Evolutionary conservation across 2,113 vertebrate species (phyloP).

Genomic region (Benitochromis conjunctus): DNA sequence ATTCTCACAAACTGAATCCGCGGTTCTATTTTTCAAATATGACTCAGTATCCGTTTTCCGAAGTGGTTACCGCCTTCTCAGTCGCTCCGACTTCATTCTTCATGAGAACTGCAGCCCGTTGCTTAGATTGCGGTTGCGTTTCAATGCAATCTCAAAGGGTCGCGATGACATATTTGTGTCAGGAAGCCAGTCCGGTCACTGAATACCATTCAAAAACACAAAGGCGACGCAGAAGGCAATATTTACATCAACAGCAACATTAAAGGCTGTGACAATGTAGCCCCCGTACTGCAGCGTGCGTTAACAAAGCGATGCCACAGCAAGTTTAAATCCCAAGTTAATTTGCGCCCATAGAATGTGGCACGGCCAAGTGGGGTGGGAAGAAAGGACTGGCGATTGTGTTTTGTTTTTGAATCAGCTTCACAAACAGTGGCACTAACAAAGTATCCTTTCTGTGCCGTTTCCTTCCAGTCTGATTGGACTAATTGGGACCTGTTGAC

Average conservation of each 20-base stretch:
- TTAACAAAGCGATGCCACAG: slow-evolving; percentile 53
- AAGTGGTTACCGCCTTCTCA: background rate
- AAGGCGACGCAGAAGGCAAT: slow-evolving; percentile 49
- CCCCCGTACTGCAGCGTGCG: slow-evolving; percentile 24
- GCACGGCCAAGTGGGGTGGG: slow-evolving; percentile 26
- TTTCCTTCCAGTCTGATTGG: slow-evolving; percentile 82
- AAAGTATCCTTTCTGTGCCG: slow-evolving; percentile 78
- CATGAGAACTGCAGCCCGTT: slow-evolving; percentile 6
- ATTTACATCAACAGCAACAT: slow-evolving; percentile 76
- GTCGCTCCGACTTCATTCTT: background rate
- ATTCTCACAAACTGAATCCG: background rate
- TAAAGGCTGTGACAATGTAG: slow-evolving; percentile 66
- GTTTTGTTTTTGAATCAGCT: slow-evolving; percentile 76
- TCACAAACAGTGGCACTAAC: slow-evolving; percentile 76
- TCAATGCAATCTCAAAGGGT: slow-evolving; percentile 43
- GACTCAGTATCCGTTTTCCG: slow-evolving; percentile 31
- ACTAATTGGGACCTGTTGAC: slow-evolving; percentile 82
- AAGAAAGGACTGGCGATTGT: slow-evolving; percentile 69
- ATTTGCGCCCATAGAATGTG: slow-evolving; percentile 53
- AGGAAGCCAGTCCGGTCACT: slow-evolving; percentile 59
- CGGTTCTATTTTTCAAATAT: slow-evolving; percentile 1
- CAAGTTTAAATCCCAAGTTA: slow-evolving; percentile 52
- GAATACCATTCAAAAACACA: slow-evolving; percentile 64
- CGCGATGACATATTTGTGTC: slow-evolving; percentile 72
- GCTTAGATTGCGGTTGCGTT: background rate